Evolutionary conservation across 2,797 vertebrate genomes (phyloP), one percentile per base, ranked within the genome.

Genomic region (Thunnus albacares): DNA sequence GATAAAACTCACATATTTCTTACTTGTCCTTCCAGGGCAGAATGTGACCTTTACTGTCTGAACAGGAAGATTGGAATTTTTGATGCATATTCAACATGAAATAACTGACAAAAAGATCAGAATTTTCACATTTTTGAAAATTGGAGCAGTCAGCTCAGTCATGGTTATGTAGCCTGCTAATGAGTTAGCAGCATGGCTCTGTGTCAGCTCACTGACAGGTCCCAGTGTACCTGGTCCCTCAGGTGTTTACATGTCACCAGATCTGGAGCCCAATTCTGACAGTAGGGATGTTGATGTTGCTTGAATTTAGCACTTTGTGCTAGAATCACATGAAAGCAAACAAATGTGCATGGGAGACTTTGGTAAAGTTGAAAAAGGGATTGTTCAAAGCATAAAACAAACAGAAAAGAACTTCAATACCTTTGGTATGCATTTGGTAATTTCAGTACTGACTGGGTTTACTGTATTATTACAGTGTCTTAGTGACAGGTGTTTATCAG

Each of bases 161-260:
- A 26, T 30, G 43, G 77, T 57, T 0, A 1, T 56, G 64, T 65
- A 15, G 28, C 71, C 65, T 11, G 30, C 55, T 76, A 66, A 83
- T 79, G 17, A 86, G 33, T 58, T 26, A 60, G 75, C 77, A 62
- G 56, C 8, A 41, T 9, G n/a, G 30, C 61, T 76, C 53, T 11
- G 0, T 51, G 30, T 85, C 64, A 62, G 62, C 41, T 18, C 2
- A 0, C 24, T 72, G 77, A 82, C 79, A 82, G 41, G 47, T 82
- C 62, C 68, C 74, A 17, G 47, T 38, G 53, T 66, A 64, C 45
- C 68, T 75, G 53, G 18, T 69, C 71, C 76, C 63, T 9, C 7
- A 58, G 69, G 77, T 61, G 75, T 82, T 75, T 28, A 35, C 33
- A 47, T 75, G 83, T 84, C 83, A 82, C 66, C 68, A 55, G 28